Evolutionary conservation across 2,113 vertebrate species (phyloP).

Genomic region (Planiliza haematocheilus): DNA sequence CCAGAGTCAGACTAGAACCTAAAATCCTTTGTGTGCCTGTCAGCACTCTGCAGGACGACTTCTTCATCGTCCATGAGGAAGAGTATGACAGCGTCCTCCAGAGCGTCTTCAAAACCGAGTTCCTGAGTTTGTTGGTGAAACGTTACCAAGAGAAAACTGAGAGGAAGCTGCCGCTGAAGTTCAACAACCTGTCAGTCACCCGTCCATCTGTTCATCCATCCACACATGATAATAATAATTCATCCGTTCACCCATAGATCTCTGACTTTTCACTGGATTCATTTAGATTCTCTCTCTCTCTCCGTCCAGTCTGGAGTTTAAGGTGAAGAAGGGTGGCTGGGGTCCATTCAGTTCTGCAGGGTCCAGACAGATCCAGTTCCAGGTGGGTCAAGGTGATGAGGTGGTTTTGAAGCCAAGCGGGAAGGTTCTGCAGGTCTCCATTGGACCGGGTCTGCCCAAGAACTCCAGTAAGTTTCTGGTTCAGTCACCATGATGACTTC

Average conservation of each 20-base stretch:
- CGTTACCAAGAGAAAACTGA: constrained; percentile 83
- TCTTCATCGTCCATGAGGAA: constrained; percentile 86
- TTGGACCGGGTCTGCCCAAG: constrained; percentile 85
- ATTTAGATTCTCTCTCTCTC: too few relatives aligned
- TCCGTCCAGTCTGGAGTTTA: constrained; percentile 85
- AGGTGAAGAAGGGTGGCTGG: constrained; percentile 89
- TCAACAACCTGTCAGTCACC: constrained; percentile 86
- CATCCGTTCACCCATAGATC: too few relatives aligned
- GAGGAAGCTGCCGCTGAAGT: constrained; percentile 82
- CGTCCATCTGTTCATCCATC: too few relatives aligned
- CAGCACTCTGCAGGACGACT: constrained; percentile 86
- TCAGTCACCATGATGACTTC: neutral
- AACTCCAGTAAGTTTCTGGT: constrained; percentile 80
- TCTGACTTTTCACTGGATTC: too few relatives aligned
- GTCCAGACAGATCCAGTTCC: constrained; percentile 88
- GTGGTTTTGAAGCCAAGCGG: constrained; percentile 78
- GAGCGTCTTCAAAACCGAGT: constrained; percentile 87
- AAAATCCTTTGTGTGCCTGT: constrained; percentile 2
- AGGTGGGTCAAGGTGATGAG: constrained; percentile 79
- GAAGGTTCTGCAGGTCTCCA: constrained; percentile 81
- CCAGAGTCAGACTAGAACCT: neutral
- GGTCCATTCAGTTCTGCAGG: constrained; percentile 83
- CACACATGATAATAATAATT: too few relatives aligned
- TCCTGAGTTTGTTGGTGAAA: constrained; percentile 86
- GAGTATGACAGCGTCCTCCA: constrained; percentile 89